A percentile compares a stretch with the other conserved stretches of the same genome.
Evolutionary conservation across 2,888 invertebrate genomes (phyloP).

Genomic region (Agelastica alni): DNA sequence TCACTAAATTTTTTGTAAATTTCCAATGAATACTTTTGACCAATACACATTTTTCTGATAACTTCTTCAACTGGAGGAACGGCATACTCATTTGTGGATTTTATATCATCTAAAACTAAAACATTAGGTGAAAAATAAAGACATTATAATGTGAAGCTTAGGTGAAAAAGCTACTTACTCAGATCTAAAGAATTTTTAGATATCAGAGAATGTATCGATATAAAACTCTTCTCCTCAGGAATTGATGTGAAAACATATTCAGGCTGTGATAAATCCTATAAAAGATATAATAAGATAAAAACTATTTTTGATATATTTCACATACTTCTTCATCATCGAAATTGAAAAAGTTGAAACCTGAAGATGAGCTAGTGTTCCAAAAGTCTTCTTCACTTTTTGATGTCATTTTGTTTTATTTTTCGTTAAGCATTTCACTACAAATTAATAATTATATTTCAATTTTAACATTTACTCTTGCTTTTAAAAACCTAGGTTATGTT

Average conservation of each 20-base stretch:
- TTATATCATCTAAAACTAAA: constrained; percentile 57
- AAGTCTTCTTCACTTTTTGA: constrained; percentile 66
- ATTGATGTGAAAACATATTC: constrained; percentile 25
- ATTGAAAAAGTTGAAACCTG: constrained; percentile 78
- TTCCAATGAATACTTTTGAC: constrained; percentile 59
- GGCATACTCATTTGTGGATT: constrained; percentile 36
- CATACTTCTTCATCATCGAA: constrained; percentile 68
- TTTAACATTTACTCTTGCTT: too few species aligned
- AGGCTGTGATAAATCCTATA: constrained; percentile 11
- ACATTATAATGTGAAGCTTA: too few species aligned
- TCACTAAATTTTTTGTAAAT: constrained; percentile 60
- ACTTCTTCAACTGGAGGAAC: constrained; percentile 56
- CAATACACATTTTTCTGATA: constrained; percentile 59
- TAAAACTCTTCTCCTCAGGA: constrained; percentile 40
- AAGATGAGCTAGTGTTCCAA: constrained; percentile 77
- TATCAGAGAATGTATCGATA: constrained; percentile 50
- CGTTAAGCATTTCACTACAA: background rate
- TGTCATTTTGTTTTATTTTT: constrained; percentile 21
- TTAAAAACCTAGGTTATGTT: too few species aligned
- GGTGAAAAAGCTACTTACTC: constrained; percentile 30
- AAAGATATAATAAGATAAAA: constrained; percentile 1
- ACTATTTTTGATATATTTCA: background rate
- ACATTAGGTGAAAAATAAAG: background rate
- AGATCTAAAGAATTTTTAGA: constrained; percentile 47
- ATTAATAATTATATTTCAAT: background rate